Percentiles rank a stretch among this genome's conserved stretches.
Evolutionary conservation across 2,113 vertebrate genomes (phyloP).

Genomic region (Urocitellus parryii): DNA sequence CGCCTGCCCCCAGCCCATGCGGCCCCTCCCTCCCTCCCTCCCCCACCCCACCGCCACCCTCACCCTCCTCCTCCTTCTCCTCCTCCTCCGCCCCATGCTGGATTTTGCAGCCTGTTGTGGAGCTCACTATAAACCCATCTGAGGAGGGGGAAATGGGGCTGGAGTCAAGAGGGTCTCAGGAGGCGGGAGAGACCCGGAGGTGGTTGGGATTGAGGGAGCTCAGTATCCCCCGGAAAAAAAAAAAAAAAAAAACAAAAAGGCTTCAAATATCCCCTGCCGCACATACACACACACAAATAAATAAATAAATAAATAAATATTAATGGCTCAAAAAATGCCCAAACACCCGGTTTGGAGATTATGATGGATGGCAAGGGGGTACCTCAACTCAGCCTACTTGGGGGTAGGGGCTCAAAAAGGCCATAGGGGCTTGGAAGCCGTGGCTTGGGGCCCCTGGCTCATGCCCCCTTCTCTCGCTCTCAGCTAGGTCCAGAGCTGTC

Average conservation of each 20-base stretch:
- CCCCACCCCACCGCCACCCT: conserved; percentile 78
- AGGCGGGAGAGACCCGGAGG: conserved; percentile 65
- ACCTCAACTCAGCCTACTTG: conserved; percentile 77
- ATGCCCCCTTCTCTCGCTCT: conserved; percentile 79
- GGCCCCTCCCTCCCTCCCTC: conserved; percentile 71
- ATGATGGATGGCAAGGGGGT: conserved; percentile 68
- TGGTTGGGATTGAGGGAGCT: conserved; percentile 67
- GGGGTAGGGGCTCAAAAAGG: conserved; percentile 52
- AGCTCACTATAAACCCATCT: conserved; percentile 83
- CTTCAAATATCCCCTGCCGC: conserved; percentile 74
- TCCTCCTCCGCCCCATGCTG: conserved; percentile 77
- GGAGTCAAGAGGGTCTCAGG: conserved; percentile 69
- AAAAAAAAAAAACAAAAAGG: conserved; percentile 57
- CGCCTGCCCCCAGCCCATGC: conserved; percentile 75
- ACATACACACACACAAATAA: conserved; percentile 47
- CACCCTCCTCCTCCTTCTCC: conserved; percentile 76
- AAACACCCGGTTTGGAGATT: conserved; percentile 73
- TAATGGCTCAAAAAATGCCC: conserved; percentile 78
- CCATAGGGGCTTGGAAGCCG: conserved; percentile 70
- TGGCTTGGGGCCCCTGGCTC: conserved; percentile 76
- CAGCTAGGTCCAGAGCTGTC: conserved; percentile 50
- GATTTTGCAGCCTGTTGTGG: conserved; percentile 83
- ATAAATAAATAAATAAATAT: conserved; percentile 79
- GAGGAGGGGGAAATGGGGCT: conserved; percentile 76
- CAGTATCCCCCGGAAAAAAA: conserved; percentile 13